Conservation (phyloP, 1,140 invertebrate genomes). For the Dendrolimus punctatus region DNA sequence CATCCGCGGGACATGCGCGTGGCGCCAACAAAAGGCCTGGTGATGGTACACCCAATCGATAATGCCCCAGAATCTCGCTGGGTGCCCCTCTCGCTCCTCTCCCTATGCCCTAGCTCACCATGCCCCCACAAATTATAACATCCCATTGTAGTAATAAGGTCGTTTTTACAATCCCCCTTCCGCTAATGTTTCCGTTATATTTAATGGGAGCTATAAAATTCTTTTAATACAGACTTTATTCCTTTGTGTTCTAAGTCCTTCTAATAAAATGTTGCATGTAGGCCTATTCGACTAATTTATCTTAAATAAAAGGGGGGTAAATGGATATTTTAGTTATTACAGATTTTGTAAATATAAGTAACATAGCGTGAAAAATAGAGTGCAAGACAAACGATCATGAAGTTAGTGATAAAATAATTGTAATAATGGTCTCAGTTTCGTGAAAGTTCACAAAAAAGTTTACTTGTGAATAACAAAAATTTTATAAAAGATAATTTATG, state of each 20-base stretch:
- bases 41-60: slow-evolving; percentile 59
- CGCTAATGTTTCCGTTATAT: slow-evolving; percentile 28
- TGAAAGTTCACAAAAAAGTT: too few relatives aligned
- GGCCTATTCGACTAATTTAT: too few relatives aligned
- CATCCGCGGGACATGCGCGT: slow-evolving; percentile 43
- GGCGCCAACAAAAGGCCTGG: slow-evolving; percentile 27
- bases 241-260: slow-evolving; percentile 28
- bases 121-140: slow-evolving; percentile 48
- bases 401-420: too few relatives aligned
- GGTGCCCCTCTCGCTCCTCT: slow-evolving; percentile 40
- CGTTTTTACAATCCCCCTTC: slow-evolving; percentile 38
- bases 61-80: slow-evolving; percentile 57
- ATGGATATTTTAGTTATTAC: too few relatives aligned
- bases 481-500: too few relatives aligned
- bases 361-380: too few relatives aligned
- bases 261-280: slow-evolving; percentile 4
- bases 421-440: too few relatives aligned
- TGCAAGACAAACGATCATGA: too few relatives aligned
- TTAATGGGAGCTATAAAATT: slow-evolving; percentile 50
- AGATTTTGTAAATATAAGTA: too few relatives aligned
- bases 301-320: neutral
- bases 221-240: slow-evolving; percentile 33
- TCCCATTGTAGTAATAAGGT: slow-evolving; percentile 51
- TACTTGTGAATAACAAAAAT: too few relatives aligned
- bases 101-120: slow-evolving; percentile 29